Percentiles rank a stretch among this genome's conserved stretches.
Evolutionary conservation across 2,113 vertebrate genomes (phyloP).

Genomic region (Xerus inauris): DNA sequence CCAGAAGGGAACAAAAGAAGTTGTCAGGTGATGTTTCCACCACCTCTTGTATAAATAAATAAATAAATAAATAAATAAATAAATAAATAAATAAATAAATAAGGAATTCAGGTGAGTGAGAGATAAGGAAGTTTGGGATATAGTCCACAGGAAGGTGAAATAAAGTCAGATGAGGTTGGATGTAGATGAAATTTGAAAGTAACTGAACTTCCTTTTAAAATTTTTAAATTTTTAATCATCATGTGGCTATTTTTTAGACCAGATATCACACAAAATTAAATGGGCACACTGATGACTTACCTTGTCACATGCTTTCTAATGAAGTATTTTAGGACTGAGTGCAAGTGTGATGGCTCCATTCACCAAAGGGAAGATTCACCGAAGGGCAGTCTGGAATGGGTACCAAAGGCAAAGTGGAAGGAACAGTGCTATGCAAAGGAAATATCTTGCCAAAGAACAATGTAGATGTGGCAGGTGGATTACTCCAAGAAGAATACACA

Average conservation of each 20-base stretch:
- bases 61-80: neutral
- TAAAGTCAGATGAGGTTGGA: neutral
- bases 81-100: neutral
- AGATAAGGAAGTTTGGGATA: neutral
- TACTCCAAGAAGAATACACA: neutral
- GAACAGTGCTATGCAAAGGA: neutral
- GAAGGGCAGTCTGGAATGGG: neutral
- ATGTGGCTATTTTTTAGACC: neutral
- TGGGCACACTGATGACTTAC: neutral
- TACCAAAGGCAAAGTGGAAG: neutral
- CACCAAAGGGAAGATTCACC: neutral
- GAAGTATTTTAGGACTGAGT: neutral
- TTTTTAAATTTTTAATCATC: neutral
- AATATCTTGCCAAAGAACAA: neutral
- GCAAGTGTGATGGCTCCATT: neutral
- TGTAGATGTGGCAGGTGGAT: neutral
- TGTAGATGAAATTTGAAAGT: neutral
- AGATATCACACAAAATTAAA: neutral
- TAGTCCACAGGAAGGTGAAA: neutral
- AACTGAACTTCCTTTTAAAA: neutral
- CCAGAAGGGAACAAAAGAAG: neutral
- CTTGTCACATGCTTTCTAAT: neutral
- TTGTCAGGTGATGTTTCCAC: neutral
- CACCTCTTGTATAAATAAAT: neutral
- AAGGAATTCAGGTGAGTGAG: neutral